Evolutionary conservation across 2,888 invertebrate genomes (phyloP).

Genomic region (Parnassius mnemosyne): DNA sequence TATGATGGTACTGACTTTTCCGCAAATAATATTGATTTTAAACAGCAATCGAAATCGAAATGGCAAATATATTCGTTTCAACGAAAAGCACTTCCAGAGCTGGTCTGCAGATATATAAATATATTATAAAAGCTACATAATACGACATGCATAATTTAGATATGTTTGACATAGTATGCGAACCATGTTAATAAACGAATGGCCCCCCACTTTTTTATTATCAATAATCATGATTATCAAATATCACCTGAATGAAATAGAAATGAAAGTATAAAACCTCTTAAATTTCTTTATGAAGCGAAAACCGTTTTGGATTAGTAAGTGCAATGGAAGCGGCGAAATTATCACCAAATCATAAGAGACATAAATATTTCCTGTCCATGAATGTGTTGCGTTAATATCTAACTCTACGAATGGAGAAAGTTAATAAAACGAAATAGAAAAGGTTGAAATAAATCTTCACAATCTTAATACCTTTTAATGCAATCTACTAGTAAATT

Average conservation of each 20-base stretch:
- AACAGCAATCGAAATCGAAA: background rate
- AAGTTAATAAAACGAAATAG: background rate
- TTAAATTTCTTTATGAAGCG: slow-evolving; percentile 21
- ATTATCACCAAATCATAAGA: slow-evolving; percentile 37
- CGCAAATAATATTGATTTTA: slow-evolving; percentile 38
- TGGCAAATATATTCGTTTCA: background rate
- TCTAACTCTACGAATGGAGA: slow-evolving; percentile 17
- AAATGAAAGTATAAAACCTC: slow-evolving; percentile 8
- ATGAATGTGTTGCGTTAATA: slow-evolving; percentile 72
- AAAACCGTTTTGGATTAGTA: slow-evolving; percentile 57
- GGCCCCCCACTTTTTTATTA: slow-evolving; percentile 10
- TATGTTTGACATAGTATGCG: slow-evolving; percentile 23
- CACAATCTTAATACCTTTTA: no score
- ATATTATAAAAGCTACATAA: slow-evolving; percentile 28
- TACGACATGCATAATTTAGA: slow-evolving; percentile 31
- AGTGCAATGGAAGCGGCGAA: slow-evolving; percentile 51
- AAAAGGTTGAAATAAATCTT: no score
- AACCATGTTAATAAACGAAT: slow-evolving; percentile 23
- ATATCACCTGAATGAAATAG: background rate
- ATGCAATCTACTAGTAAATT: no score
- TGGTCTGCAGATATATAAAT: slow-evolving; percentile 49
- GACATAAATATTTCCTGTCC: slow-evolving; percentile 59
- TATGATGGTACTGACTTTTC: slow-evolving; percentile 54
- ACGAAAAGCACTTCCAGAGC: slow-evolving; percentile 28
- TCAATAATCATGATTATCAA: no score